Conservation (phyloP, 1,140 invertebrate genomes). For the Bilobella aurantiaca region DNA sequence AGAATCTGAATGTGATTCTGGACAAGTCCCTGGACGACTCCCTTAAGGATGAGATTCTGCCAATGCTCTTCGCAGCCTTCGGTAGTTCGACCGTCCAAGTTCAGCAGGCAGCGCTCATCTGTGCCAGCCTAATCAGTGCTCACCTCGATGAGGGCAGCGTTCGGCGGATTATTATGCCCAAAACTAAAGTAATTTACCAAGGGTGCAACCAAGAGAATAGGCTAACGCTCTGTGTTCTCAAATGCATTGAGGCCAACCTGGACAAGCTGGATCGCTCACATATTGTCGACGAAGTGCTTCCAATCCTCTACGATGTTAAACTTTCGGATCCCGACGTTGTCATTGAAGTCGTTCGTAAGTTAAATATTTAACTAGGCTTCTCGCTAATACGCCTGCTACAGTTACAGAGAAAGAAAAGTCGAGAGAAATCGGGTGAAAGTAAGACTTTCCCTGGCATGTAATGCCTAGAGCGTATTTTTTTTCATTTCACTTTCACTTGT, state of each 20-base stretch:
- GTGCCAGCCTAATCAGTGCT: conserved; percentile 49
- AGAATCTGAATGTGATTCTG: conserved; percentile 82
- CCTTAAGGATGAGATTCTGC: conserved; percentile 63
- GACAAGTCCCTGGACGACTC: conserved; percentile 75
- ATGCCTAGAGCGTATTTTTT: too few species aligned
- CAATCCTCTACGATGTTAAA: conserved; percentile 69
- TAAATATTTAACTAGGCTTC: conserved; percentile 10
- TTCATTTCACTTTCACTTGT: too few species aligned
- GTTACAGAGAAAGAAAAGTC: too few species aligned
- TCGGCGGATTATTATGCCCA: conserved; percentile 69
- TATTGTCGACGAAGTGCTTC: conserved; percentile 84
- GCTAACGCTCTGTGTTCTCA: conserved; percentile 62
- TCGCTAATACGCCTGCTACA: too few species aligned
- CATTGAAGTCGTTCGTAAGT: conserved; percentile 38
- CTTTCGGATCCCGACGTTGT: conserved; percentile 64
- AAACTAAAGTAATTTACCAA: conserved; percentile 76
- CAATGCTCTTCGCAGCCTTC: conserved; percentile 76
- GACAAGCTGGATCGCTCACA: conserved; percentile 73
- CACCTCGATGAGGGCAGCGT: conserved; percentile 51
- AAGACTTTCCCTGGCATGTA: too few species aligned
- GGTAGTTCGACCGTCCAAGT: conserved; percentile 85
- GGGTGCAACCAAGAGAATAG: conserved; percentile 68
- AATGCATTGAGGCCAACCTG: conserved; percentile 65
- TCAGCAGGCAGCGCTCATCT: conserved; percentile 81
- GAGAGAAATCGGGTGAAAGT: too few species aligned